A percentile compares a stretch with the other conserved stretches of the same genome.
phyloP scores from a whole-genome alignment of 2,113 vertebrate species.

The zebrafish (Danio rerio) region DNA sequence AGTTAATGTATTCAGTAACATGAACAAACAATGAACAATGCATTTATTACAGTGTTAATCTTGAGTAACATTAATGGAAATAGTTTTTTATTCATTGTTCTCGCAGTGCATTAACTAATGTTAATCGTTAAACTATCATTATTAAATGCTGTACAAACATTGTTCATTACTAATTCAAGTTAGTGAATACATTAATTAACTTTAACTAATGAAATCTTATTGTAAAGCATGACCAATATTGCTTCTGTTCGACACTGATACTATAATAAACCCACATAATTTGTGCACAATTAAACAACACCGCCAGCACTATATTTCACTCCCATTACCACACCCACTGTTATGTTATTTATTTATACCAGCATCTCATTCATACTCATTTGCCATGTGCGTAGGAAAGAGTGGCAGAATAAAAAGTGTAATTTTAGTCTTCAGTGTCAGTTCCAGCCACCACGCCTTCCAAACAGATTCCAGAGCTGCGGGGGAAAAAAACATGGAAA shows the following conservation, averaged over 20 bases:
- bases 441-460: not conserved
- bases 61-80: too few relatives aligned
- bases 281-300: not conserved
- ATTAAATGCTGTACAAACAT: too few relatives aligned
- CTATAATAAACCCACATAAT: not conserved
- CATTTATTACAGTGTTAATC: too few relatives aligned
- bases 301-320: not conserved
- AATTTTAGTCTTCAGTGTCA: not conserved
- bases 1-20: too few relatives aligned
- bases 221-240: not conserved
- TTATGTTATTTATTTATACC: not conserved
- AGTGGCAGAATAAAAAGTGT: not conserved
- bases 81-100: too few relatives aligned
- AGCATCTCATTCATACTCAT: not conserved
- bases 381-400: conserved; percentile 13
- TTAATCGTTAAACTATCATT: too few relatives aligned
- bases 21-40: too few relatives aligned
- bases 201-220: too few relatives aligned
- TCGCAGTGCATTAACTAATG: too few relatives aligned
- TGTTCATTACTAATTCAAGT: too few relatives aligned
- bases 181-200: too few relatives aligned
- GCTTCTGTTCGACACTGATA: not conserved
- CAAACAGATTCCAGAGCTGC: conserved; percentile 2
- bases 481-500: not conserved
- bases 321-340: not conserved